Evolutionary conservation across 1,140 invertebrate genomes (phyloP), one percentile per base, ranked within the genome.

Genomic region (Radopholus similis): DNA sequence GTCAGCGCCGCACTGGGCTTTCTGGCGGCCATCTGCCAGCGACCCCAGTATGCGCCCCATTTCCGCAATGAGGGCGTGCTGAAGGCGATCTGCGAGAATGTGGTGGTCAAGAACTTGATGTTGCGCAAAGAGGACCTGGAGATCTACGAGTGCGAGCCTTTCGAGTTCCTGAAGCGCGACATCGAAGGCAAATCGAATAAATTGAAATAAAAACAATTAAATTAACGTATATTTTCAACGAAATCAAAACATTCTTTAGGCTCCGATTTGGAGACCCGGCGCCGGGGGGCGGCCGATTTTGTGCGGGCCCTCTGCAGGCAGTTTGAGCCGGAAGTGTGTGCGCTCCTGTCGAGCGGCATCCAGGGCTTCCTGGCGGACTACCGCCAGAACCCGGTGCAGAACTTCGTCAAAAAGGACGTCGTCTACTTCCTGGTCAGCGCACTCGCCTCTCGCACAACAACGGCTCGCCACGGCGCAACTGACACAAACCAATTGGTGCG

Each of bases 81-180:
- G 2, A 89, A 90, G 44, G 90, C 88, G 72, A 95, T 97, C 71
- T 97, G 95, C 84, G 91, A 97, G 82, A 95, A 96, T 85, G 91
- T 97, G 21, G 91, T 97, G 80, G 93, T 97, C 71, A 94, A 95
- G 0, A 98, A 97, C 83, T 93, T 97, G 88, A 89, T 95, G 83
- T 94, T 98, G 73, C 86, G 94, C 87, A 87, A 90, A 91, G 85
- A 83, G 72, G 95, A 98, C 85, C 89, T 92, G 84, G 95, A 97
- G 85, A 82, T 95, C 37, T 97, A 97, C 85, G 91, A 95, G 84
- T 93, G 97, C 80, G 97, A 96, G 84, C 91, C 94, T 0, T 95
- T 97, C 83, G 95, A 98, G 85, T 98, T 97, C 80, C 95, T 97
- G 66, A 85, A 93, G 40, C 86, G 92, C 53, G 95, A 98, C 85